Conservation (phyloP, 2,797 vertebrate genomes). For the Cirrhinus molitorella region DNA sequence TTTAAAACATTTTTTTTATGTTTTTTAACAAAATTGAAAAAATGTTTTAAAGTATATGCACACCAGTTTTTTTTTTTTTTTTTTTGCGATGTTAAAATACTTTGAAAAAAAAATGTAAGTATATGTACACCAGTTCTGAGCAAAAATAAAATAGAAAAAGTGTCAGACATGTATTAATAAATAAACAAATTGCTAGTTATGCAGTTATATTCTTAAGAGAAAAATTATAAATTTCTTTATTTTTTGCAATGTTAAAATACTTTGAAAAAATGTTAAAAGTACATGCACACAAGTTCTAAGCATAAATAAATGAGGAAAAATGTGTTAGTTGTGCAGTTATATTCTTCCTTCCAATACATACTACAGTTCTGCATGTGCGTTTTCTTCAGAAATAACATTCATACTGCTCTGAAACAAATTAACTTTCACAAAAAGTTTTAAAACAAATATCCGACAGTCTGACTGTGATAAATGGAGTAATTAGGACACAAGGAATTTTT, state of each 20-base stretch:
- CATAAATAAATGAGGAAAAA: conserved; percentile 52
- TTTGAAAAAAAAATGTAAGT: not conserved
- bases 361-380: not conserved
- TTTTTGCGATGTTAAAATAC: too few relatives aligned
- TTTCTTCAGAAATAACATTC: not conserved
- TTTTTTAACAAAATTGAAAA: too few relatives aligned
- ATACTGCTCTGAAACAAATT: not conserved
- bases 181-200: not conserved
- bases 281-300: conserved; percentile 10
- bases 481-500: conserved; percentile 61
- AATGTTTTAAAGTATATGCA: too few relatives aligned
- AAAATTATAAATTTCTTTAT: too few relatives aligned
- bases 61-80: too few relatives aligned
- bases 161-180: not conserved
- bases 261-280: conserved; percentile 60
- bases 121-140: conserved; percentile 10
- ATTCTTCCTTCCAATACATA: not conserved
- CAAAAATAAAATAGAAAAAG: conserved; percentile 53
- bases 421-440: not conserved
- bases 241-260: conserved; percentile 57
- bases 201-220: too few relatives aligned
- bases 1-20: too few relatives aligned
- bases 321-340: not conserved
- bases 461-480: conserved; percentile 70
- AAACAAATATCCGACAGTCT: conserved; percentile 63